A percentile compares a stretch with the other conserved stretches of the same genome.
These are phyloP conservation scores for Microdon myrmicae DNA, from an alignment of 2,888 invertebrate species.

Conservation along the genomic window DNA sequence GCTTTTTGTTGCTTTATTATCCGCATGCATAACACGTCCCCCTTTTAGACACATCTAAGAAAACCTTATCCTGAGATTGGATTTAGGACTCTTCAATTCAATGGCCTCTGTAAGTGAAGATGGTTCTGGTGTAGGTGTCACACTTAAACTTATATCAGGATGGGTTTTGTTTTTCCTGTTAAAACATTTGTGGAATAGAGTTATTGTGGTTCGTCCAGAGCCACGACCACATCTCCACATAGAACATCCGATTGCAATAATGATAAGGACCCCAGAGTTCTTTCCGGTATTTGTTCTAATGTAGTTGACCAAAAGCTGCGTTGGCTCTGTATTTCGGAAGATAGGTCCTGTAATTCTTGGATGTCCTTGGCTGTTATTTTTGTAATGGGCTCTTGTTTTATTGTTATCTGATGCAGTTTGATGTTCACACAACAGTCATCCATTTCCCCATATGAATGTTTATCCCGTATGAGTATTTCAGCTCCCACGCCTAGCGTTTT, in stretches of 20 bases:
- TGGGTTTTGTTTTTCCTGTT: not conserved
- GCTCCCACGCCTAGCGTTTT: not conserved
- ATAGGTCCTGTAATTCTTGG: slow-evolving; percentile 2
- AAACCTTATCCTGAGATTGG: slow-evolving; percentile 4
- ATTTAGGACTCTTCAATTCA: slow-evolving; percentile 1
- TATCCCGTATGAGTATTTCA: slow-evolving; percentile 1
- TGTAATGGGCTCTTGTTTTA: slow-evolving; percentile 2
- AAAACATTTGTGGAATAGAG: slow-evolving; percentile 4
- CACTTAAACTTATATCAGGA: slow-evolving; percentile 1
- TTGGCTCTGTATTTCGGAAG: slow-evolving; percentile 2
- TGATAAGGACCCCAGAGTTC: slow-evolving; percentile 1
- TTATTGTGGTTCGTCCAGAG: slow-evolving; percentile 1
- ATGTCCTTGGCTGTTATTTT: slow-evolving; percentile 2
- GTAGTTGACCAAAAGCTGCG: not conserved
- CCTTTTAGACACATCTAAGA: not conserved
- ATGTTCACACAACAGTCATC: slow-evolving; percentile 7
- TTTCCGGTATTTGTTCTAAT: slow-evolving; percentile 1
- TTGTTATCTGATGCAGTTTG: slow-evolving; percentile 1
- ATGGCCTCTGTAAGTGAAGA: not conserved
- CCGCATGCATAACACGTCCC: too few relatives aligned
- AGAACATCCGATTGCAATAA: not conserved
- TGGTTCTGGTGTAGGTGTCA: not conserved
- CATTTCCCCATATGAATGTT: slow-evolving; percentile 1
- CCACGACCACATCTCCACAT: slow-evolving; percentile 2
- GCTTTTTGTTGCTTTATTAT: too few relatives aligned